These are phyloP conservation scores for Julus scandinavius DNA, from an alignment of 2,888 invertebrate genomes.

Conservation along the genomic window DNA sequence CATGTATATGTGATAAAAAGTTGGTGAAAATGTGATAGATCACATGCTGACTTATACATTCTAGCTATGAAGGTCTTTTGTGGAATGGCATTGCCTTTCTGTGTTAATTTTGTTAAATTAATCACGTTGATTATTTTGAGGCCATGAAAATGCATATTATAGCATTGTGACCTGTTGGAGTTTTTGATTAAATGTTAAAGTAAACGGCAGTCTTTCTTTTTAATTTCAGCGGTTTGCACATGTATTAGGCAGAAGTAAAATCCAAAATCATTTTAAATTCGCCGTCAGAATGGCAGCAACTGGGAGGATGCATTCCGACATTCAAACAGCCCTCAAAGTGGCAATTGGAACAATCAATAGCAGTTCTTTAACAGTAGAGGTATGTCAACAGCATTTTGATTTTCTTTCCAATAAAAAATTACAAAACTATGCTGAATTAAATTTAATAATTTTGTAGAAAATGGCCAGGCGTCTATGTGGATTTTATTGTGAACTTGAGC, in stretches of 20 bases:
- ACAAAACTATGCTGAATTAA: not conserved
- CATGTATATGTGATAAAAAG: too few species aligned
- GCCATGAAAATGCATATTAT: too few species aligned
- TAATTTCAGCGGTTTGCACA: not conserved
- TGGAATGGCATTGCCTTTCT: too few species aligned
- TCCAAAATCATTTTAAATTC: not conserved
- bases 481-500: constrained; percentile 59
- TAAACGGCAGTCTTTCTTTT: not conserved
- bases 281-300: constrained; percentile 46
- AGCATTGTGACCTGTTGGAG: too few species aligned
- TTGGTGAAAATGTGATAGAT: too few species aligned
- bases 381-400: not conserved
- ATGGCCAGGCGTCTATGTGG: constrained; percentile 57
- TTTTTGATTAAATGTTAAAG: not conserved
- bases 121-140: too few species aligned
- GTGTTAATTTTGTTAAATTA: too few species aligned
- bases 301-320: constrained; percentile 43
- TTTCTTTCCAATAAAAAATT: not conserved
- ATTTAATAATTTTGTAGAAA: constrained; percentile 53
- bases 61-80: too few species aligned
- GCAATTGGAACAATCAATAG: constrained; percentile 51
- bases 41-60: too few species aligned
- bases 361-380: constrained; percentile 53
- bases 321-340: constrained; percentile 24
- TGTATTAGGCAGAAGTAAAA: not conserved